Base-by-base conservation (phyloP, 1,140 invertebrate species). In the Drosophila rhopaloa region DNA sequence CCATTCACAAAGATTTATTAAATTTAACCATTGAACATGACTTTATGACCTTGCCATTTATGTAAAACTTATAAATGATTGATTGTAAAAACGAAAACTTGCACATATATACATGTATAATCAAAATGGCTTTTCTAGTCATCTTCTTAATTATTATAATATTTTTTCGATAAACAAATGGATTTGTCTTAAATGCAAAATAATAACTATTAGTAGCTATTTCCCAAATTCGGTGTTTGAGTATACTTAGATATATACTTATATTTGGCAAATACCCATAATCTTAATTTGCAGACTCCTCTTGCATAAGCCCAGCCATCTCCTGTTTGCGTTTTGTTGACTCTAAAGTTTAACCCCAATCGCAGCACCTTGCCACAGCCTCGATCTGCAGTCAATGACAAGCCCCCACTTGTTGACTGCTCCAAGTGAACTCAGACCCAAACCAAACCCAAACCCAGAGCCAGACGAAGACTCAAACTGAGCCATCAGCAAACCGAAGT, bases 281-380 rank as follows among this genome's bases (percentile, higher is more conserved):
- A 67, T 67, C 16, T 35, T 27, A 11, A 16, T 32, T 43, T 11
- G 14, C 40, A 16, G 47, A n/a, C 3, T 32, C 43, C 41, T 27
- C 65, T 71, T 72, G 65, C 65, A 71, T 72, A 72, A 72, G 24
- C 10, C 13, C 0, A 29, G 11, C 11, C 60, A 66, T 50, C 60
- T 37, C 14, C 32, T 27, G 43, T 6, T 16, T 13, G 59, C 2
- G 8, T 57, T 70, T 35, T 48, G 65, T 43, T 71, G 51, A 58
- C 67, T 71, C 38, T 50, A 55, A 48, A 66, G 61, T 40, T 76
- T 76, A 56, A 76, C 54, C 71, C 73, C 73, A 76, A 76, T 67
- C 55, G 46, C 48, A 57, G 73, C 53, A 76, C 73, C 73, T 58
- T 67, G 59, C 71, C 72, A 55, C 41, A 67, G 55, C 54, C 73